Evolutionary conservation across 2,797 vertebrate species (phyloP), one percentile per base, ranked within the genome.

Genomic region (Ptychadena robeensis): DNA sequence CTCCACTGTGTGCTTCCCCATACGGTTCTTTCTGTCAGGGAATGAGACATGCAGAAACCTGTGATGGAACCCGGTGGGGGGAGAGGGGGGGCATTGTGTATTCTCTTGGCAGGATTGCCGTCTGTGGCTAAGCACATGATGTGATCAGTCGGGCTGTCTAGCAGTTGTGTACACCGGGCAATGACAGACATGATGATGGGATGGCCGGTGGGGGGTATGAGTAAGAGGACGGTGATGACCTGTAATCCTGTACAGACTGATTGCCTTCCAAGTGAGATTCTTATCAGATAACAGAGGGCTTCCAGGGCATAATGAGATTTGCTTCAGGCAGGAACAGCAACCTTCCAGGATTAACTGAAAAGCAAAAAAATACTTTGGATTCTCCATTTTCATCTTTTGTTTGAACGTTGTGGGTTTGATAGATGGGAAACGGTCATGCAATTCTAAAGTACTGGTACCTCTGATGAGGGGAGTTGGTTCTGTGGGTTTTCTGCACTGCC

Each of bases 191-290:
- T 71, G 35, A 69, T 28, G n/a, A n/a, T 9, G 25, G n/a, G 31
- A 40, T 77, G 73, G 53, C 18, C 66, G 10, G 72, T 70, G 57
- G 71, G 80, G 81, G 66, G 73, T 69, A 65, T 22, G 72, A 67
- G 64, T 59, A 82, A 74, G 80, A 38, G 73, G 40, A 75, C 44
- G 34, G 73, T 14, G 68, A 32, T 71, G 64, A 75, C 30, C 73
- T 34, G 28, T 82, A 82, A 82, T 82, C 81, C 73, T 70, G 65
- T 15, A 8, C 0, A 77, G 73, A 70, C 38, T 71, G 66, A 82
- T 77, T 76, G 81, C 73, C 38, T 82, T 82, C 35, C 11, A 53
- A 78, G 38, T 67, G 59, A 38, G 11, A 25, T 82, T 63, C 65
- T 67, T 53, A 53, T 68, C 72, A 38, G 34, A 57, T 68, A 67